A percentile compares a stretch with the other conserved stretches of the same genome.
These are phyloP conservation scores for Nymphalis urticae DNA, from an alignment of 2,888 invertebrate species.

Conservation along the genomic window DNA sequence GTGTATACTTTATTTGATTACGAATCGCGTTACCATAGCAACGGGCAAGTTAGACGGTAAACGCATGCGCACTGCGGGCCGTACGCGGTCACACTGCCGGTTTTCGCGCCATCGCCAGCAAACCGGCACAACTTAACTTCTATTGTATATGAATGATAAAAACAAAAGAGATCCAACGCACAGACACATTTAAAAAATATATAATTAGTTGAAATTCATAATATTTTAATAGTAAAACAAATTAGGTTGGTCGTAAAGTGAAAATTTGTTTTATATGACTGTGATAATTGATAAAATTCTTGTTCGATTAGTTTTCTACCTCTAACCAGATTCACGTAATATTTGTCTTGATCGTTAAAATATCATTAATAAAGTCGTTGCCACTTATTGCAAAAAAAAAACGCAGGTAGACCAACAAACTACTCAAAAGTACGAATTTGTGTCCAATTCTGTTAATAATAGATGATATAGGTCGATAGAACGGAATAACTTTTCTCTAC, in stretches of 20 bases:
- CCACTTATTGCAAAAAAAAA: too few relatives aligned
- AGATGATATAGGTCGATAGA: background rate
- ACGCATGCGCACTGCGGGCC: slow-evolving; percentile 62
- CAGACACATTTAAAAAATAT: background rate
- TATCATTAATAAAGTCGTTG: too few relatives aligned
- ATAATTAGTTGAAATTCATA: background rate
- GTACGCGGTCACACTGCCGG: slow-evolving; percentile 60
- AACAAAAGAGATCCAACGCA: slow-evolving; percentile 30
- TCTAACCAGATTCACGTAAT: background rate
- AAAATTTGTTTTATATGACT: too few relatives aligned
- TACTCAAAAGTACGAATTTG: background rate
- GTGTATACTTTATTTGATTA: slow-evolving; percentile 54
- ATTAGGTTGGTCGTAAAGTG: too few relatives aligned
- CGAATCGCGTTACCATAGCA: slow-evolving; percentile 65
- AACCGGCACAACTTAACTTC: slow-evolving; percentile 29
- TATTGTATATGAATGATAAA: slow-evolving; percentile 30
- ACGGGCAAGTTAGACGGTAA: slow-evolving; percentile 54
- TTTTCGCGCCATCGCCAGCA: slow-evolving; percentile 74
- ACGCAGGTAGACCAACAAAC: background rate
- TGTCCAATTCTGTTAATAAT: background rate
- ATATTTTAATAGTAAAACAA: background rate
- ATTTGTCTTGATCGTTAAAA: too few relatives aligned
- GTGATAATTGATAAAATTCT: too few relatives aligned
- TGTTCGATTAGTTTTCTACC: too few relatives aligned
- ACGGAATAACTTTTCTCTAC: background rate